These are phyloP conservation scores for Lutjanus argentimaculatus DNA, from an alignment of 2,797 vertebrate genomes.

Conservation along the genomic window DNA sequence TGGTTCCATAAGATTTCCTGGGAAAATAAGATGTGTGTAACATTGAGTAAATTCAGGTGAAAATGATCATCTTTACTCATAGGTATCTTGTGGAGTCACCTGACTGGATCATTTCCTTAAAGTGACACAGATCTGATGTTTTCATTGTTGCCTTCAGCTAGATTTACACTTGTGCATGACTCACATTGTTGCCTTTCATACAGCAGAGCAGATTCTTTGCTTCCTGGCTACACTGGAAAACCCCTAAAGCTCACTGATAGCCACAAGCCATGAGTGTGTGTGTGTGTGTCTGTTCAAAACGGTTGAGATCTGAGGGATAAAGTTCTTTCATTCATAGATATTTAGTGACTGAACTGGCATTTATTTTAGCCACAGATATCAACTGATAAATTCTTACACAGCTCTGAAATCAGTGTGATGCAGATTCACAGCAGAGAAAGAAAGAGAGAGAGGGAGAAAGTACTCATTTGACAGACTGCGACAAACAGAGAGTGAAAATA, in stretches of 20 bases:
- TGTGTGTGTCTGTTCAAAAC: not conserved
- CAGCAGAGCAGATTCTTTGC: constrained; percentile 4
- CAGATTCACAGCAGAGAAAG: too few relatives aligned
- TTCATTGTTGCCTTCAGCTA: constrained; percentile 37
- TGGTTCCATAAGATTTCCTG: not conserved
- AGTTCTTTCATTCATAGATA: constrained; percentile 5
- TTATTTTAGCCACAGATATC: constrained; percentile 12
- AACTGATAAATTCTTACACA: constrained; percentile 3
- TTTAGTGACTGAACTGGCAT: not conserved
- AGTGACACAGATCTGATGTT: constrained; percentile 32
- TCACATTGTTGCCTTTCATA: constrained; percentile 30
- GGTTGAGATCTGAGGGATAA: not conserved
- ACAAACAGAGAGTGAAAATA: too few relatives aligned
- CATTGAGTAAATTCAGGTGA: not conserved
- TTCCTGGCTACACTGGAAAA: constrained; percentile 45
- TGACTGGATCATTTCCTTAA: constrained; percentile 20
- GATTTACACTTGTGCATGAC: constrained; percentile 39
- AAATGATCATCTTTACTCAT: not conserved
- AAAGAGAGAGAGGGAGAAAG: too few relatives aligned
- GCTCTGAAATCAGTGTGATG: not conserved
- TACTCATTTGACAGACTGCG: too few relatives aligned
- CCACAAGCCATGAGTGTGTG: constrained; percentile 4
- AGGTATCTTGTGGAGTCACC: not conserved
- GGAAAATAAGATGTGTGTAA: not conserved
- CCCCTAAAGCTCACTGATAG: constrained; percentile 15